These are phyloP conservation scores for Halictus rubicundus DNA, from an alignment of 1,140 invertebrate genomes.

Conservation along the genomic window DNA sequence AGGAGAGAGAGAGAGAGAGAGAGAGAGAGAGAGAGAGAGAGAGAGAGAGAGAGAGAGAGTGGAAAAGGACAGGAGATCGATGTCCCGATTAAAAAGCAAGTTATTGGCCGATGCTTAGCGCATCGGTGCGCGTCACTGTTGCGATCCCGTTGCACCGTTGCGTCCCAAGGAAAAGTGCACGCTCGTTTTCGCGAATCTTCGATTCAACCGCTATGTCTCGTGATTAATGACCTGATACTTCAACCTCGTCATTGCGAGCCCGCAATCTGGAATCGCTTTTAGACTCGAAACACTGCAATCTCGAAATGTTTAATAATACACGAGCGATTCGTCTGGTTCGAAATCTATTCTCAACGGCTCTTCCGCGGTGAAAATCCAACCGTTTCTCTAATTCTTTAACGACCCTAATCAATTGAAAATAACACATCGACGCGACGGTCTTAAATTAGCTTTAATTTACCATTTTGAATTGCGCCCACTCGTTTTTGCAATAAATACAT, in stretches of 20 bases:
- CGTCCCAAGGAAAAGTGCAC: background rate
- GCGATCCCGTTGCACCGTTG: background rate
- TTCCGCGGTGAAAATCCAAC: no score
- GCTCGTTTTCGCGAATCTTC: background rate
- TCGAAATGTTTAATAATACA: background rate
- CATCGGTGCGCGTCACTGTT: background rate
- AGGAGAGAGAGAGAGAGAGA: no score
- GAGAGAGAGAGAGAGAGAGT: no score
- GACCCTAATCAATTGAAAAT: no score
- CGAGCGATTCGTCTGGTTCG: background rate
- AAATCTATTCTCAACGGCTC: background rate
- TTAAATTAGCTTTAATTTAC: no score
- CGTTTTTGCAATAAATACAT: no score
- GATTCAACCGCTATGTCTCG: background rate
- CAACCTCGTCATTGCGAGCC: background rate
- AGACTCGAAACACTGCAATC: background rate
- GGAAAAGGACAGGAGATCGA: background rate
- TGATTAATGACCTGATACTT: background rate
- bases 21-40: background rate
- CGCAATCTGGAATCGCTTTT: background rate
- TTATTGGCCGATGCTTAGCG: constrained; percentile 10
- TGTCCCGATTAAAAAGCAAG: background rate
- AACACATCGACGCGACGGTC: no score
- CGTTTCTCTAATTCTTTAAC: no score
- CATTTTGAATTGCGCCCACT: no score